A percentile compares a stretch with the other conserved stretches of the same genome.
Evolutionary conservation across 2,113 vertebrate genomes (phyloP).

Genomic region (Ibidorhyncha struthersii): DNA sequence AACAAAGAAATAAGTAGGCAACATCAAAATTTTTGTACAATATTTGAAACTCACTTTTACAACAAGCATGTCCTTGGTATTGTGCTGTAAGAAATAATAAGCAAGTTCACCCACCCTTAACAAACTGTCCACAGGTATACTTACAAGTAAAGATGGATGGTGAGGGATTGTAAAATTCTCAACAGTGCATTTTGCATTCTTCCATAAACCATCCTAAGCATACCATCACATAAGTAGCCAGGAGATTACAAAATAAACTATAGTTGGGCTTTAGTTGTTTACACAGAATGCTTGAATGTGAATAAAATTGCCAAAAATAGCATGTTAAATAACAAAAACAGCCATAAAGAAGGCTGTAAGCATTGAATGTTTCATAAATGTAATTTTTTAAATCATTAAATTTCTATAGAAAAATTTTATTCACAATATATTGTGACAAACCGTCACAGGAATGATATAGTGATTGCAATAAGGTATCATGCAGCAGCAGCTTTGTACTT

Average conservation of each 20-base stretch:
- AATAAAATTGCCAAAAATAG: conserved; percentile 78
- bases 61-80: conserved; percentile 81
- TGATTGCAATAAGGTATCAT: conserved; percentile 85
- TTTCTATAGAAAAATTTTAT: conserved; percentile 92
- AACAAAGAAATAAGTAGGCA: conserved; percentile 78
- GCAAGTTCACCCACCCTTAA: conserved; percentile 71
- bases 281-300: conserved; percentile 72
- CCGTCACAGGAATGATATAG: conserved; percentile 81
- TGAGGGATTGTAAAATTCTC: conserved; percentile 70
- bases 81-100: conserved; percentile 80
- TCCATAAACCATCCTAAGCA: conserved; percentile 67
- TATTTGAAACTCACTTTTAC: conserved; percentile 78
- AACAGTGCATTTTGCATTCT: conserved; percentile 76
- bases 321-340: conserved; percentile 81
- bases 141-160: conserved; percentile 74
- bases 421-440: conserved; percentile 84
- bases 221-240: conserved; percentile 72
- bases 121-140: conserved; percentile 77
- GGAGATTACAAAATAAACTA: conserved; percentile 78
- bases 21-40: conserved; percentile 76
- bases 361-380: conserved; percentile 81
- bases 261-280: conserved; percentile 72
- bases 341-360: conserved; percentile 83
- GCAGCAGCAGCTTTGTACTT: conserved; percentile 85
- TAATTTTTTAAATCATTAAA: conserved; percentile 81